phyloP scores from a whole-genome alignment of 2,113 vertebrate species.

The Tricholaema leucomelas region DNA sequence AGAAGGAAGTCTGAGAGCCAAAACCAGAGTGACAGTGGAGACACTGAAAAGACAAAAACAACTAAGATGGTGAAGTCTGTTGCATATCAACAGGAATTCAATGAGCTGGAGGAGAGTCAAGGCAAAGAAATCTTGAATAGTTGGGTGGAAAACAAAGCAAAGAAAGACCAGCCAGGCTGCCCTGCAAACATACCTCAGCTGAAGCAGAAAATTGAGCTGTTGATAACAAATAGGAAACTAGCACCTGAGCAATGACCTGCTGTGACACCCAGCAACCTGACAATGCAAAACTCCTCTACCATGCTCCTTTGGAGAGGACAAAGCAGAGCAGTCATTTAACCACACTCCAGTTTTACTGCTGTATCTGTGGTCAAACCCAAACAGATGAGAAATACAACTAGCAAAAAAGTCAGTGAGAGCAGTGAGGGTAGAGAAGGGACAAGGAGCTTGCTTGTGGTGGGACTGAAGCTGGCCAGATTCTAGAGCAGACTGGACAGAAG shows the following conservation, averaged over 20 bases:
- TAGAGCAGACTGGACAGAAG: neutral
- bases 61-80: neutral
- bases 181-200: neutral
- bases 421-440: neutral
- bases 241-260: neutral
- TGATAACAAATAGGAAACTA: neutral
- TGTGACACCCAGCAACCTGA: neutral
- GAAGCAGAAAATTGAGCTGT: conserved; percentile 20
- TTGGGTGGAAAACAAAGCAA: neutral
- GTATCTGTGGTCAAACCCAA: neutral
- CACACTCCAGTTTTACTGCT: neutral
- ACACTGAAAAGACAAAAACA: conserved; percentile 27
- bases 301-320: neutral
- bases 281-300: neutral
- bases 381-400: neutral
- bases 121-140: neutral
- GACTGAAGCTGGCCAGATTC: neutral
- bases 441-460: neutral
- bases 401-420: neutral
- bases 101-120: neutral
- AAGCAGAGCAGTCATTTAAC: neutral
- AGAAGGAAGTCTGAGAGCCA: conserved; percentile 21
- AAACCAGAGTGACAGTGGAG: conserved; percentile 42
- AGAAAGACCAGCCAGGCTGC: neutral
- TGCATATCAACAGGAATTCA: neutral